Evolutionary conservation across 2,797 vertebrate genomes (phyloP).

Genomic region (Oreochromis mossambicus): DNA sequence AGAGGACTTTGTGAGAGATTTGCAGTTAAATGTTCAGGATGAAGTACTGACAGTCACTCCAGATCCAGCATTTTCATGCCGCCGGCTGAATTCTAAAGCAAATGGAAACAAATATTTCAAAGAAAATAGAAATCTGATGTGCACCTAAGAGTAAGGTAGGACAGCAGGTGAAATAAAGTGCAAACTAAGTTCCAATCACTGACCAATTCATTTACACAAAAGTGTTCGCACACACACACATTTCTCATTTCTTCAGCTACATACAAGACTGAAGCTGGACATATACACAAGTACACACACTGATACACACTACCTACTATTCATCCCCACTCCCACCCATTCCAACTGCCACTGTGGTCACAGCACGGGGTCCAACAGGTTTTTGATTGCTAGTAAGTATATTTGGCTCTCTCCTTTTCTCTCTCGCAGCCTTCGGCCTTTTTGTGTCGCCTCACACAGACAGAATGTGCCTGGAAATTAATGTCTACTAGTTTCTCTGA

Average conservation of each 20-base stretch:
- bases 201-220: not conserved
- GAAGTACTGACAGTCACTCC: not conserved
- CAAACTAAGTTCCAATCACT: not conserved
- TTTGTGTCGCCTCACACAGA: conserved; percentile 23
- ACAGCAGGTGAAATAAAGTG: not conserved
- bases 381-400: conserved; percentile 30
- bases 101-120: not conserved
- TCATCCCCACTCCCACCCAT: not conserved
- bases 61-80: not conserved
- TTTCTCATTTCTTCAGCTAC: not conserved
- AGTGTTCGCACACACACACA: not conserved
- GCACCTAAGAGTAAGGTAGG: not conserved
- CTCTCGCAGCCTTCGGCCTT: not conserved
- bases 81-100: not conserved
- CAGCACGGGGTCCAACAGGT: conserved; percentile 32
- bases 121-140: not conserved
- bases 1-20: not conserved
- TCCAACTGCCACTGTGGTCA: conserved; percentile 1
- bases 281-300: not conserved
- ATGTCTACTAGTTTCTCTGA: conserved; percentile 14
- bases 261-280: not conserved
- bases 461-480: conserved; percentile 22
- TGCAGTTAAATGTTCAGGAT: not conserved
- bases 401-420: not conserved
- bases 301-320: not conserved